Base-by-base conservation (phyloP, 2,888 invertebrate species). In the Acleris holmiana region DNA sequence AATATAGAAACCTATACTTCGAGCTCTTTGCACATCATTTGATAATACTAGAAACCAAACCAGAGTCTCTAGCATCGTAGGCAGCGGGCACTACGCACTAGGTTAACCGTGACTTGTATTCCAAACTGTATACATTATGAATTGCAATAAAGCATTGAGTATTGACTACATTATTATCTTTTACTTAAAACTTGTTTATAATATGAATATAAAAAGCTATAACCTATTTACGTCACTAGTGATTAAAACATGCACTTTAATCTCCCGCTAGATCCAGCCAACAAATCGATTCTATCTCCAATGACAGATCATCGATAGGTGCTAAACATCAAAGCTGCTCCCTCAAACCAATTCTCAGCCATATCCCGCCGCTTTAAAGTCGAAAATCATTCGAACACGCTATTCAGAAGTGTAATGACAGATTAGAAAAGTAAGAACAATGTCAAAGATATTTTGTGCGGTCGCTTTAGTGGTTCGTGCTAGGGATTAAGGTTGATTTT, bases 261-360 rank as follows among this genome's bases (percentile, higher is more conserved):
- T 61, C 55, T 61, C 40, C 47, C 48, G 53, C 59, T 66, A 66
- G 58, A 68, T 60, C 18, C 56, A 62, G 21, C 54, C 44, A 60
- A 63, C 68, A 62, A 68, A 68, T 66, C 68, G 66, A 63, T 54
- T 66, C 59, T 49, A 67, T 70, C 68, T 51, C 57, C 68, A 68
- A 64, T 64, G 68, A 68, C 67, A 61, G 67, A 70, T 64, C 68
- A 68, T 65, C 68, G 60, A 62, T 58, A 62, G 62, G 69, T 64
- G 61, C 60, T 50, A 65, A 65, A 60, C 60, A 65, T 60, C 65
- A 60, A 59, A 65, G 65, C 48, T 25, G 1, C 4, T 10, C 2
- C 35, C 0, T 4, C 7, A 1, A 4, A 15, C 5, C 50, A 2
- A 55, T 8, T 19, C 4, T 23, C 29, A 21, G 55, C 65, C 60